Evolutionary conservation across 2,888 invertebrate genomes (phyloP).

Genomic region (Aspidapion aeneum): DNA sequence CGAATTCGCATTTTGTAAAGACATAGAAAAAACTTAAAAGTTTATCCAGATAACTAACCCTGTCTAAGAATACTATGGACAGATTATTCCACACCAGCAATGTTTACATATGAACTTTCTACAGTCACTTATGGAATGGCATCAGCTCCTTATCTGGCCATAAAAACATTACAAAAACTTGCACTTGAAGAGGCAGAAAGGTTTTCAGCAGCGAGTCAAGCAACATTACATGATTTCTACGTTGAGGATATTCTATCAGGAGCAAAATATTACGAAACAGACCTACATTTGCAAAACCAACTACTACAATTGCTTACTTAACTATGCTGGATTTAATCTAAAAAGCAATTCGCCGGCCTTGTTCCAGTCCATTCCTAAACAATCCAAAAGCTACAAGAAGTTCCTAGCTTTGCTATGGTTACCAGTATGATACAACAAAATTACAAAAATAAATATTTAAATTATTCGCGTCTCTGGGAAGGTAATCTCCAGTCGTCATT

Average conservation of each 20-base stretch:
- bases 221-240: slow-evolving; percentile 1
- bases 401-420: background rate
- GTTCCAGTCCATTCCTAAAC: background rate
- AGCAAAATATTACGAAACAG: background rate
- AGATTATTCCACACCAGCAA: slow-evolving; percentile 4
- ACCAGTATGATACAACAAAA: background rate
- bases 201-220: slow-evolving; percentile 16
- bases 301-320: background rate
- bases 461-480: background rate
- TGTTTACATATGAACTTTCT: slow-evolving; percentile 20
- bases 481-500: background rate
- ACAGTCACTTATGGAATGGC: slow-evolving; percentile 29
- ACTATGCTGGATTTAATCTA: background rate
- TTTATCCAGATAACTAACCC: slow-evolving; percentile 8
- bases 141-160: slow-evolving; percentile 25
- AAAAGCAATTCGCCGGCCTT: background rate
- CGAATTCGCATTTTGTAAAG: background rate
- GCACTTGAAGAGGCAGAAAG: slow-evolving; percentile 18
- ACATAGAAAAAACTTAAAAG: background rate
- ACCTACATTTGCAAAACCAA: slow-evolving; percentile 1
- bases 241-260: slow-evolving; percentile 5
- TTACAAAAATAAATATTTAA: background rate
- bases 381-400: background rate
- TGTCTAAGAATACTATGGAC: slow-evolving; percentile 28
- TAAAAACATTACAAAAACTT: slow-evolving; percentile 22